Conservation (phyloP, 2,113 vertebrate genomes). For the Nematolebias whitei region DNA sequence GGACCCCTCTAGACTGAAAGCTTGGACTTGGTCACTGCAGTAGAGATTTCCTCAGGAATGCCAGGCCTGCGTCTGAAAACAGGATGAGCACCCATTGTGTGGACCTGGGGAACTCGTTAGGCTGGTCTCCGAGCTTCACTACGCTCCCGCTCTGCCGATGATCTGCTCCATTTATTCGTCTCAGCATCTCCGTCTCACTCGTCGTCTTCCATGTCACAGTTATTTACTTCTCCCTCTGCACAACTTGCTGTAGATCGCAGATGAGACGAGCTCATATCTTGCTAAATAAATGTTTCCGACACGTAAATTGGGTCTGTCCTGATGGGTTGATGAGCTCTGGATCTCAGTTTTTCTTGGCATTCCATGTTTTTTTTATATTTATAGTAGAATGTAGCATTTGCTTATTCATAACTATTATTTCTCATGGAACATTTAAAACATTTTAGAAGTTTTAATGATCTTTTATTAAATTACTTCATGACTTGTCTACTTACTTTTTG, state of each 20-base stretch:
- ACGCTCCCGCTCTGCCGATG: slow-evolving; percentile 24
- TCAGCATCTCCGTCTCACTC: slow-evolving; percentile 17
- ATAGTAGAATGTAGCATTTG: too few relatives aligned
- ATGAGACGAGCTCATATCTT: slow-evolving; percentile 10
- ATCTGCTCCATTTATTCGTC: slow-evolving; percentile 30
- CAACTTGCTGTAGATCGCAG: slow-evolving; percentile 38
- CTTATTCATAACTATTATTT: too few relatives aligned
- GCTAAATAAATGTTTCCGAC: slow-evolving; percentile 1
- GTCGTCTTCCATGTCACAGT: slow-evolving; percentile 20
- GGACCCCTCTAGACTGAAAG: slow-evolving; percentile 55
- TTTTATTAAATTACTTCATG: background rate
- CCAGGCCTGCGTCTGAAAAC: slow-evolving; percentile 59
- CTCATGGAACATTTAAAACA: too few relatives aligned
- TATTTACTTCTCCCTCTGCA: slow-evolving; percentile 22
- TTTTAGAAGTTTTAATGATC: too few relatives aligned
- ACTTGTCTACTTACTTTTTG: background rate
- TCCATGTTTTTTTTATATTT: too few relatives aligned
- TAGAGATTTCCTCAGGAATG: slow-evolving; percentile 71
- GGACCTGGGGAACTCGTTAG: slow-evolving; percentile 73
- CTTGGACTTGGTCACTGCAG: slow-evolving; percentile 63
- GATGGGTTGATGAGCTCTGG: too few relatives aligned
- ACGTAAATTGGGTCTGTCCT: slow-evolving; percentile 11
- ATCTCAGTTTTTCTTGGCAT: too few relatives aligned
- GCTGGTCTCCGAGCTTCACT: slow-evolving; percentile 54
- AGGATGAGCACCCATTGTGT: slow-evolving; percentile 55